These are phyloP conservation scores for Apodemia hepburni DNA, from an alignment of 2,888 invertebrate species.

Conservation along the genomic window DNA sequence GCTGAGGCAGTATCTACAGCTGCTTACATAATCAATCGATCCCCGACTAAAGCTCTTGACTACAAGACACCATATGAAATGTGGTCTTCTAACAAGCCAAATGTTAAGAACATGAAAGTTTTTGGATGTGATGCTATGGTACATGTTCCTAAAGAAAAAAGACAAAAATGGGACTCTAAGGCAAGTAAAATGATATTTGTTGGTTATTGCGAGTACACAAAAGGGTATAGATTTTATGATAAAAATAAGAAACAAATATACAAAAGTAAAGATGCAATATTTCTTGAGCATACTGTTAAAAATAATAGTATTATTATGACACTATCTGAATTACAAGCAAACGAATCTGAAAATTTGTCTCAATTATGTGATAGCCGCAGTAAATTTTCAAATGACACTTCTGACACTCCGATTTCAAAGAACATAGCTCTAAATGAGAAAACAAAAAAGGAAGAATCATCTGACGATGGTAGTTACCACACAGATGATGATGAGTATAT, in stretches of 20 bases:
- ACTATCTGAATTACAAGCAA: not conserved
- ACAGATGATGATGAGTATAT: too few relatives aligned
- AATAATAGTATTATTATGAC: slow-evolving; percentile 17
- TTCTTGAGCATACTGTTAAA: slow-evolving; percentile 20
- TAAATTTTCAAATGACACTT: too few relatives aligned
- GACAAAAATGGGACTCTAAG: slow-evolving; percentile 41
- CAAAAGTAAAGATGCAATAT: slow-evolving; percentile 23
- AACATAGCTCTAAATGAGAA: too few relatives aligned
- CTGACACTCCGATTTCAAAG: too few relatives aligned
- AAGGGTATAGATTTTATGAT: slow-evolving; percentile 32
- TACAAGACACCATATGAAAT: slow-evolving; percentile 3
- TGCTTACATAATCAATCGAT: not conserved
- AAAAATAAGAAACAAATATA: slow-evolving; percentile 18
- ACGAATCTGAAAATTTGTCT: slow-evolving; percentile 2
- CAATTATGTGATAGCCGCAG: too few relatives aligned
- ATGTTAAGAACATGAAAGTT: slow-evolving; percentile 3
- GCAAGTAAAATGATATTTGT: slow-evolving; percentile 36
- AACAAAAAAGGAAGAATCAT: too few relatives aligned
- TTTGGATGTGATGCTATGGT: slow-evolving; percentile 3
- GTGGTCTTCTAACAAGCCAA: slow-evolving; percentile 2
- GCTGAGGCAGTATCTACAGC: not conserved
- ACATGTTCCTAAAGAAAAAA: slow-evolving; percentile 4
- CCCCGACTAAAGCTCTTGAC: not conserved
- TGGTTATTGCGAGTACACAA: slow-evolving; percentile 37
- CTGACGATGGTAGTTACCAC: too few relatives aligned